Evolutionary conservation across 2,797 vertebrate genomes (phyloP).

Genomic region (Huso huso): DNA sequence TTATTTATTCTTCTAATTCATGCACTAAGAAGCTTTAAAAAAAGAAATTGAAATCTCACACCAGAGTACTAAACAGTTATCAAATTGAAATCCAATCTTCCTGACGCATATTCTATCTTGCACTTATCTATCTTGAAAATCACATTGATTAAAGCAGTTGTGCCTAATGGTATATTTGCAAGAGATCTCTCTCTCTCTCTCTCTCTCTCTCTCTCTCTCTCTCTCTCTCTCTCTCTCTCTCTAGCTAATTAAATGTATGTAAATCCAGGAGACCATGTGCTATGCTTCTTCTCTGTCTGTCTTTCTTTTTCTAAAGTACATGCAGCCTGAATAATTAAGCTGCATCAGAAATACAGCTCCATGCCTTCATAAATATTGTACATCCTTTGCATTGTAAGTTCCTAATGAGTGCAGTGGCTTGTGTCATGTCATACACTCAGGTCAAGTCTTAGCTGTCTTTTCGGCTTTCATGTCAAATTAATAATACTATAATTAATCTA

Average conservation of each 20-base stretch:
- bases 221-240: slow-evolving; percentile 2
- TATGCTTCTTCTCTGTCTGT: slow-evolving; percentile 1
- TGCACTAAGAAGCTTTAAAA: background rate
- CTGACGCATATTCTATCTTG: slow-evolving; percentile 5
- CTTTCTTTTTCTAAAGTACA: background rate
- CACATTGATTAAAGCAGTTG: slow-evolving; percentile 4
- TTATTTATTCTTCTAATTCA: background rate
- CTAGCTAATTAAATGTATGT: slow-evolving; percentile 17
- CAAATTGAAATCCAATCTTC: background rate
- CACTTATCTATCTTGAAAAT: slow-evolving; percentile 3
- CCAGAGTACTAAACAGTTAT: background rate
- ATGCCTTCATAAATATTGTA: slow-evolving; percentile 38
- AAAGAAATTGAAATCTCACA: background rate
- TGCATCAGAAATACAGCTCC: slow-evolving; percentile 17
- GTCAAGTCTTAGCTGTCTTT: slow-evolving; percentile 22
- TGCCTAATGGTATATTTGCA: too few relatives aligned
- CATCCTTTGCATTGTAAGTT: slow-evolving; percentile 32
- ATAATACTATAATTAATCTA: slow-evolving; percentile 35
- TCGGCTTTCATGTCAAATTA: slow-evolving; percentile 31
- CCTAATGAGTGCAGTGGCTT: slow-evolving; percentile 26
- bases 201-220: background rate
- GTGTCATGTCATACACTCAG: slow-evolving; percentile 25
- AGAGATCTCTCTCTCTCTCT: too few relatives aligned
- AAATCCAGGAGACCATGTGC: slow-evolving; percentile 9
- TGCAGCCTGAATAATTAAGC: slow-evolving; percentile 9